Percentiles rank a stretch among this genome's conserved stretches.
Evolutionary conservation across 2,797 vertebrate species (phyloP).

Genomic region (Cyprinodon diabolis): DNA sequence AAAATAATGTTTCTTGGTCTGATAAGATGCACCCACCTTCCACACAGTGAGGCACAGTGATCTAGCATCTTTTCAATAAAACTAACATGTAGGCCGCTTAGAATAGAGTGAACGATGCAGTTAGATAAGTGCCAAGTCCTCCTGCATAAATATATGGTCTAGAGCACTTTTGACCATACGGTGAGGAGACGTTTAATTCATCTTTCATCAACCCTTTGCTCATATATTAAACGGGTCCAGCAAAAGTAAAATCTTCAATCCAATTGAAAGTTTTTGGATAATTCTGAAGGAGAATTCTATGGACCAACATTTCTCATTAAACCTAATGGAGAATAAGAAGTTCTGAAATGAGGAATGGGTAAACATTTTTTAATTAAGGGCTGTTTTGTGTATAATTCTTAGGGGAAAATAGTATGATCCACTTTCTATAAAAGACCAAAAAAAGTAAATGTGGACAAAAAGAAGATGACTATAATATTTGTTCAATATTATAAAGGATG

Average conservation of each 20-base stretch:
- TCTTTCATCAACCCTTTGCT: background rate
- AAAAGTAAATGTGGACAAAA: too few species aligned
- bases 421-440: too few species aligned
- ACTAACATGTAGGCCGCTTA: background rate
- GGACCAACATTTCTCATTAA: background rate
- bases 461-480: too few species aligned
- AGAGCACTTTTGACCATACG: background rate
- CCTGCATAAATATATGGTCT: background rate
- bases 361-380: background rate
- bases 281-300: background rate
- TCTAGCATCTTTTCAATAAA: background rate
- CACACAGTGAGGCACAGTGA: background rate
- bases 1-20: too few species aligned
- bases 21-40: too few species aligned
- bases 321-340: background rate
- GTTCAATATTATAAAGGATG: too few species aligned
- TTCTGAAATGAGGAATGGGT: background rate
- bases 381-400: background rate
- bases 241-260: background rate
- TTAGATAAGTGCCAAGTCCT: background rate
- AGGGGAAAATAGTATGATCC: too few species aligned
- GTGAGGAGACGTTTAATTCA: background rate
- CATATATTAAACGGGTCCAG: background rate
- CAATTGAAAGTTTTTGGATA: background rate
- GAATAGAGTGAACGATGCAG: background rate